Conservation (phyloP, 2,113 vertebrate species). For the Trachemys scripta region DNA sequence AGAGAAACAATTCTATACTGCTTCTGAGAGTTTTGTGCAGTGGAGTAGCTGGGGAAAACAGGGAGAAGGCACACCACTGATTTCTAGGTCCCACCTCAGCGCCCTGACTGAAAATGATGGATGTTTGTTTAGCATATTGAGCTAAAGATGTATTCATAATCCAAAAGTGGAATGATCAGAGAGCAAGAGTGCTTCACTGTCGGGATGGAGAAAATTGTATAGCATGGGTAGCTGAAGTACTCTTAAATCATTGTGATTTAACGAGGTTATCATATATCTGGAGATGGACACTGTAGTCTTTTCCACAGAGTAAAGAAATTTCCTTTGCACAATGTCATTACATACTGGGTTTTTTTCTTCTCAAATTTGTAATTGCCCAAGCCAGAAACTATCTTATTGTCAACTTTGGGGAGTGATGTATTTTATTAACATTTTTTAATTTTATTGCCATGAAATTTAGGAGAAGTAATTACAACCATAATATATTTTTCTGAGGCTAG, state of each 20-base stretch:
- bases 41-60: rapidly evolving
- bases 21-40: rapidly evolving
- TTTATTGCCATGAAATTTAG: background rate
- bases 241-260: rapidly evolving
- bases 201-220: background rate
- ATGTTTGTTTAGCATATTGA: background rate
- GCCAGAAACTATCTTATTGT: background rate
- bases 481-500: background rate
- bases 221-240: rapidly evolving
- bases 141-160: background rate
- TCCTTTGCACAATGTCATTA: background rate
- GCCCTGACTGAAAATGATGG: background rate
- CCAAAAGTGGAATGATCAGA: background rate
- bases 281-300: background rate
- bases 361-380: background rate
- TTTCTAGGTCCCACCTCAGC: background rate
- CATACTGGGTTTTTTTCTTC: background rate
- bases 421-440: background rate
- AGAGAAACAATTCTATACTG: background rate
- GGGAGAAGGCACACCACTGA: background rate
- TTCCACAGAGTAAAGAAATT: background rate
- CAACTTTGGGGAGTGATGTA: background rate
- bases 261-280: rapidly evolving
- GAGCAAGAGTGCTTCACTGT: background rate
- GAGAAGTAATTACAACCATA: background rate